Percentiles rank a stretch among this genome's conserved stretches.
Conservation (phyloP, 2,888 invertebrate genomes). For the Graphium colonna region DNA sequence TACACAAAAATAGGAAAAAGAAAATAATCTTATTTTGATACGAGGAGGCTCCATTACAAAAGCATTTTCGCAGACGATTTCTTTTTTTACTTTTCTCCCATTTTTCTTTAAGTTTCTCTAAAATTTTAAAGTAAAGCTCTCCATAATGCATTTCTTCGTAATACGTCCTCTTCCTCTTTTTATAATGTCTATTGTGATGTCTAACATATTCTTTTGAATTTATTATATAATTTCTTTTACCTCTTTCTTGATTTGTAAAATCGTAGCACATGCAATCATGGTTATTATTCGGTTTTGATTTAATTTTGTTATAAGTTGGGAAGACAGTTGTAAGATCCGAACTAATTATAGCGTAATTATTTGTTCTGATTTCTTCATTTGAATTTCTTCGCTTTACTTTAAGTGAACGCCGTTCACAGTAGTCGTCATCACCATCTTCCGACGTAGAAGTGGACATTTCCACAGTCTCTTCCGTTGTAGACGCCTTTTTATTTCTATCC, state of each 20-base stretch:
- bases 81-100: conserved; percentile 31
- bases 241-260: conserved; percentile 1
- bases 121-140: conserved; percentile 41
- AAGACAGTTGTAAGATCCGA: not conserved
- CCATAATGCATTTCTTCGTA: conserved; percentile 35
- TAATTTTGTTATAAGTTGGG: not conserved
- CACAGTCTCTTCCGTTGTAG: conserved; percentile 30
- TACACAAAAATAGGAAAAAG: not conserved
- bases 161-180: conserved; percentile 12
- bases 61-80: conserved; percentile 14
- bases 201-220: conserved; percentile 3
- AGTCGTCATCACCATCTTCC: conserved; percentile 54
- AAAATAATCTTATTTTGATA: not conserved
- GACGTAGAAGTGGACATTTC: conserved; percentile 11
- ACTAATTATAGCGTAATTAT: not conserved
- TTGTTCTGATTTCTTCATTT: conserved; percentile 24
- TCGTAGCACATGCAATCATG: conserved; percentile 19
- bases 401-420: conserved; percentile 62
- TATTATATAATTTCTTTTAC: conserved; percentile 7
- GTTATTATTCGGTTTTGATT: not conserved
- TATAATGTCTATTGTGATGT: conserved; percentile 20
- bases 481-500: conserved; percentile 56
- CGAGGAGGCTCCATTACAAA: conserved; percentile 17
- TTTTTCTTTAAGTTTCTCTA: conserved; percentile 37
- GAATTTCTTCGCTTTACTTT: conserved; percentile 48